phyloP scores from a whole-genome alignment of 2,113 vertebrate genomes.

The Chionis minor region DNA sequence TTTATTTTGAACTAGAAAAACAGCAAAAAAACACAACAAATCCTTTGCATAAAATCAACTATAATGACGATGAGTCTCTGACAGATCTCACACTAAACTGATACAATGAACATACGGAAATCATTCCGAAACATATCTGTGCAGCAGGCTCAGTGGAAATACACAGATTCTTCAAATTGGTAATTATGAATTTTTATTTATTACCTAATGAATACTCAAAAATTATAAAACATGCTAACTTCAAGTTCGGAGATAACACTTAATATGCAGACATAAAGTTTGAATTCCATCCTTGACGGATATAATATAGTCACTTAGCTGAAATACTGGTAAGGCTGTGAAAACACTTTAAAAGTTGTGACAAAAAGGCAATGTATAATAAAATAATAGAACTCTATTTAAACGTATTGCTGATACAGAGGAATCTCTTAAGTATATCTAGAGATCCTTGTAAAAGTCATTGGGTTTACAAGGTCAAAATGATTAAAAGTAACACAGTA shows the following conservation, averaged over 20 bases:
- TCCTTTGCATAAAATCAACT: not conserved
- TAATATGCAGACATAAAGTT: not conserved
- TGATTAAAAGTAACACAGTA: conserved; percentile 16
- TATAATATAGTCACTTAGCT: not conserved
- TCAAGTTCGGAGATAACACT: not conserved
- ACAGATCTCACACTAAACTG: not conserved
- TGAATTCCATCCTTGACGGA: not conserved
- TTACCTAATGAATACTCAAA: not conserved
- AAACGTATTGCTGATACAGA: not conserved
- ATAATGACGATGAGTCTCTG: not conserved
- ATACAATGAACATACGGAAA: not conserved
- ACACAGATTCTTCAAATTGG: not conserved
- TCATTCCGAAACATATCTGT: not conserved
- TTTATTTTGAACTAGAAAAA: not conserved
- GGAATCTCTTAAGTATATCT: not conserved
- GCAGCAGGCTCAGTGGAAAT: not conserved
- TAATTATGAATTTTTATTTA: not conserved
- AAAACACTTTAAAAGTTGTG: not conserved
- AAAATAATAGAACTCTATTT: not conserved
- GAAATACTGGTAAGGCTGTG: not conserved
- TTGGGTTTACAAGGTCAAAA: conserved; percentile 21
- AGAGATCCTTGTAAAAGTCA: not conserved
- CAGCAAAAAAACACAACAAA: not conserved
- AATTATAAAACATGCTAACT: not conserved
- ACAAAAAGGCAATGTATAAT: not conserved